Conservation (phyloP, 1,140 invertebrate species). For the Delia radicum region DNA sequence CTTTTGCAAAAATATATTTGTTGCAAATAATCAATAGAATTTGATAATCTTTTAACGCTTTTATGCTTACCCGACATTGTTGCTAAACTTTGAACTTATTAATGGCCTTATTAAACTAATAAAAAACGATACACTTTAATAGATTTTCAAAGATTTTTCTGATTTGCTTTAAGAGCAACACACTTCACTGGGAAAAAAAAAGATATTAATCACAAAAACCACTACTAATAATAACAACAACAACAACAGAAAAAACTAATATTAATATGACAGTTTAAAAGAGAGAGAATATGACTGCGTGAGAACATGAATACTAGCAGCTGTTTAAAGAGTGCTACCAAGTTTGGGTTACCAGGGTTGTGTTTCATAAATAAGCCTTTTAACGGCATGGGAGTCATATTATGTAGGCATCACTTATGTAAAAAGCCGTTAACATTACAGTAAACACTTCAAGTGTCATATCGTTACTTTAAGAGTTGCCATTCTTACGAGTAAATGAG, state of each 20-base stretch:
- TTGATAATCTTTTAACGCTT: neutral
- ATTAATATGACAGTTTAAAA: neutral
- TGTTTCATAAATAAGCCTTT: neutral
- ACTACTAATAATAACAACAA: slow-evolving; percentile 26
- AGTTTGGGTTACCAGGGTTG: neutral
- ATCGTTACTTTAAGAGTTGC: too few relatives aligned
- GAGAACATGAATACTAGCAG: neutral
- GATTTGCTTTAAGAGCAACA: neutral
- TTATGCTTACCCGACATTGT: neutral
- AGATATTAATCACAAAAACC: slow-evolving; percentile 25
- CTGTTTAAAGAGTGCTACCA: neutral
- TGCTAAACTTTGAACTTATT: neutral
- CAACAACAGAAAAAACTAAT: too few relatives aligned
- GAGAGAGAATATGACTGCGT: neutral
- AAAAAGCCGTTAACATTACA: too few relatives aligned
- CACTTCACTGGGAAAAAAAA: slow-evolving; percentile 27
- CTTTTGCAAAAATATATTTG: neutral
- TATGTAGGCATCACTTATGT: too few relatives aligned
- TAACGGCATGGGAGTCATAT: too few relatives aligned
- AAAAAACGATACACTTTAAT: neutral
- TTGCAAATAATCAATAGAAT: neutral
- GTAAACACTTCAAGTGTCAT: too few relatives aligned
- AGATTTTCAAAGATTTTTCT: neutral
- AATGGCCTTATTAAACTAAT: neutral
- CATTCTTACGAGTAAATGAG: too few relatives aligned